Evolutionary conservation across 1,140 invertebrate genomes (phyloP), one percentile per base, ranked within the genome.

Genomic region (Plutomurus gul): DNA sequence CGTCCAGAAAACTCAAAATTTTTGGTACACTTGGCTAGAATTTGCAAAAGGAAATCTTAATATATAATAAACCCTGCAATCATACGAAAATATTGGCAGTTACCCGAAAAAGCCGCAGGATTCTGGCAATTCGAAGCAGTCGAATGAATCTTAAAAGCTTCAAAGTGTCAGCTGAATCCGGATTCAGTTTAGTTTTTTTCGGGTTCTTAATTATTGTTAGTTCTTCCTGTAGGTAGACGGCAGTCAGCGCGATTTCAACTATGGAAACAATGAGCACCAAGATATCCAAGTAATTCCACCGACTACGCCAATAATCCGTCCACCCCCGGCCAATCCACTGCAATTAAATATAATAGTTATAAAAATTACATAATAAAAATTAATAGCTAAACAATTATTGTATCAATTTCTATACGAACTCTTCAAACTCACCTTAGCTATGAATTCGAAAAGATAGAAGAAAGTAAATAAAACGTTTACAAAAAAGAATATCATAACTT

Each of bases 1-100:
- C 22, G 46, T 87, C 85, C 7, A 87, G 75, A 56, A 85, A 80
- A 13, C 76, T 76, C 16, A 87, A 73, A 6, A 84, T 18, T 6
- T 36, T 40, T 18, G 84, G 84, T 43, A 82, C 37, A 10, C 36
- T 5, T 11, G 72, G 72, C 77, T 78, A n/a, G n/a, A n/a, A n/a
- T n/a, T n/a, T n/a, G n/a, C n/a, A n/a, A n/a, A n/a, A n/a, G n/a
- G n/a, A n/a, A n/a, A n/a, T n/a, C n/a, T n/a, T n/a, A n/a, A n/a
- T n/a, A n/a, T n/a, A n/a, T n/a, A n/a, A n/a, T n/a, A n/a, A n/a
- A n/a, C n/a, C n/a, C n/a, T n/a, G n/a, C n/a, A n/a, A n/a, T n/a
- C n/a, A n/a, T n/a, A n/a, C n/a, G n/a, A n/a, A n/a, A n/a, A n/a
- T n/a, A n/a, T n/a, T n/a, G n/a, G n/a, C n/a, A n/a, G n/a, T n/a